Percentiles rank a stretch among this genome's conserved stretches.
Conservation (phyloP, 1,140 invertebrate species). For the Araneus ventricosus region DNA sequence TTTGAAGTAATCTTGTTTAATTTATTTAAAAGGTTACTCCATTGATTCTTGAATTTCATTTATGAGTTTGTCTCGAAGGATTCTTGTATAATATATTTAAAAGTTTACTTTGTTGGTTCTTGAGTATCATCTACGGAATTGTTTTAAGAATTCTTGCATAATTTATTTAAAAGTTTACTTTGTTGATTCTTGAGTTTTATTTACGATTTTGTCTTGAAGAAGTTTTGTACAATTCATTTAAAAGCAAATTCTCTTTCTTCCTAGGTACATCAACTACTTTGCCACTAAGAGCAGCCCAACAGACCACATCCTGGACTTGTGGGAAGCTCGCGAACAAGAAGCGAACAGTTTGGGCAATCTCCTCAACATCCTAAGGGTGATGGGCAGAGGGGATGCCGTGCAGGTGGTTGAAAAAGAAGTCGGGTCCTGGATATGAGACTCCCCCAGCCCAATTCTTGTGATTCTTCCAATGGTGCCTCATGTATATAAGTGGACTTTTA, state of each 20-base stretch:
- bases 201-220: too few species aligned
- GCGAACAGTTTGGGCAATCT: constrained; percentile 92
- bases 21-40: too few species aligned
- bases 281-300: constrained; percentile 97
- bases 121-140: too few species aligned
- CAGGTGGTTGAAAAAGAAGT: constrained; percentile 92
- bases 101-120: too few species aligned
- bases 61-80: too few species aligned
- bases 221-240: background rate
- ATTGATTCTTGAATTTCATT: too few species aligned
- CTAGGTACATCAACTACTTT: constrained; percentile 96
- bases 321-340: constrained; percentile 94
- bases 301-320: constrained; percentile 95
- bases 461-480: constrained; percentile 68
- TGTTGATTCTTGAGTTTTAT: too few species aligned
- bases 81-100: too few species aligned
- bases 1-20: too few species aligned
- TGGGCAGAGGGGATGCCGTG: constrained; percentile 94
- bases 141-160: too few species aligned
- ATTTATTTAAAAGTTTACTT: too few species aligned
- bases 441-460: background rate
- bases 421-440: constrained; percentile 86
- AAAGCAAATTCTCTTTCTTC: constrained; percentile 68
- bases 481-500: constrained; percentile 27
- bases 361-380: constrained; percentile 92